A percentile compares a stretch with the other conserved stretches of the same genome.
Conservation (phyloP, 2,888 invertebrate species). For the Bombylius major region DNA sequence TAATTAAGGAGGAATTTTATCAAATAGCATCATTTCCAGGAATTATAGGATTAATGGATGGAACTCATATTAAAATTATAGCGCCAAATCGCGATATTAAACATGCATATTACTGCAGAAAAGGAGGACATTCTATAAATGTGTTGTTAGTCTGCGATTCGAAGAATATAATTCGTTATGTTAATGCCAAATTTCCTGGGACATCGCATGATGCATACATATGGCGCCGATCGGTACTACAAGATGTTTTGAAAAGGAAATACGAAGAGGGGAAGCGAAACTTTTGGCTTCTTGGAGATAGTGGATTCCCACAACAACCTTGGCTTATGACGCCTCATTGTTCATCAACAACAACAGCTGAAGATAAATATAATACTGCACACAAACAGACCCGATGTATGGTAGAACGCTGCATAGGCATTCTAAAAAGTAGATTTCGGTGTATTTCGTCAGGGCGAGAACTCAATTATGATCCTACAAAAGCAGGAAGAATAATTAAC, state of each 20-base stretch:
- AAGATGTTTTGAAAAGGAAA: background rate
- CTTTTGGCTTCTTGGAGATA: background rate
- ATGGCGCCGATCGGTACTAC: constrained; percentile 3
- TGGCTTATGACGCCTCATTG: background rate
- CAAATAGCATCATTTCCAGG: background rate
- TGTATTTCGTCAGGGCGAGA: background rate
- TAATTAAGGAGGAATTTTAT: background rate
- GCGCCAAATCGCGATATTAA: constrained; percentile 1
- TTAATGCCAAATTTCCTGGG: constrained; percentile 3
- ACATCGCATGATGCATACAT: constrained; percentile 5
- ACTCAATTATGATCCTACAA: background rate
- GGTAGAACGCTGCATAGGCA: background rate
- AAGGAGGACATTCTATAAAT: constrained; percentile 7
- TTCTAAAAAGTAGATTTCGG: no score
- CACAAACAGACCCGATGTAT: background rate
- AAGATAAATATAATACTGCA: background rate
- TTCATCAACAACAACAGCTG: background rate
- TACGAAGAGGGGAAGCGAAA: background rate
- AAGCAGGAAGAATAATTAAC: background rate
- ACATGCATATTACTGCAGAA: constrained; percentile 4
- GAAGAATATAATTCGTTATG: background rate
- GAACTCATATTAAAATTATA: constrained; percentile 3
- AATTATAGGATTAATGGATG: background rate
- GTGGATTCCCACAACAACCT: background rate
- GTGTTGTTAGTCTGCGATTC: background rate